Percentiles rank a stretch among this genome's conserved stretches.
Conservation (phyloP, 2,797 vertebrate species). For the Serranus cabrilla region DNA sequence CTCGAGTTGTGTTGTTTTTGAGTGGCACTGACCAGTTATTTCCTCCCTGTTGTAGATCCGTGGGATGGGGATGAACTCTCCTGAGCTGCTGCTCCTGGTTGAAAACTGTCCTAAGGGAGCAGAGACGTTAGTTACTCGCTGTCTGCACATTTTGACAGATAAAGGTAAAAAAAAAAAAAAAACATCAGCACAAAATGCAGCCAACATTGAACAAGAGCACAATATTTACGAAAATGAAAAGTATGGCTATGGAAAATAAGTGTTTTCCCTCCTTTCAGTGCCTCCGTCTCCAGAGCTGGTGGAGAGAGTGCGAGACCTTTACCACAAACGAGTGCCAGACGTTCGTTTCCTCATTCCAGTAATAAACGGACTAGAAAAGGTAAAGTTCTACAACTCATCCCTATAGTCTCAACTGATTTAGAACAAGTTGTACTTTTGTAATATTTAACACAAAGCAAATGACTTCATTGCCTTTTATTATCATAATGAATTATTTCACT, state of each 20-base stretch:
- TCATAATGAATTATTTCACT: neutral
- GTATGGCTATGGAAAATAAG: neutral
- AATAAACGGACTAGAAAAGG: slow-evolving; percentile 97
- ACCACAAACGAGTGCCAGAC: slow-evolving; percentile 95
- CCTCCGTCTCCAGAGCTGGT: slow-evolving; percentile 96
- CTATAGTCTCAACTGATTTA: neutral
- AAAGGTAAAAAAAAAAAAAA: slow-evolving; percentile 86
- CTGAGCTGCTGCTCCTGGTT: slow-evolving; percentile 93
- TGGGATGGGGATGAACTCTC: slow-evolving; percentile 98
- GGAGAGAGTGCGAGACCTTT: slow-evolving; percentile 95
- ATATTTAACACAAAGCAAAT: neutral
- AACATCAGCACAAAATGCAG: too few species aligned
- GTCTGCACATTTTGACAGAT: slow-evolving; percentile 95
- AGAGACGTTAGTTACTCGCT: slow-evolving; percentile 94
- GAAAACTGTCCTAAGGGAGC: slow-evolving; percentile 98
- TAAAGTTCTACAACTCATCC: slow-evolving; percentile 47
- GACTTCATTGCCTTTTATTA: too few species aligned
- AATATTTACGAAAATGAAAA: neutral
- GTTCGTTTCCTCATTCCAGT: slow-evolving; percentile 97
- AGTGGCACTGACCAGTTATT: neutral
- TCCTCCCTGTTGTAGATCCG: slow-evolving; percentile 86
- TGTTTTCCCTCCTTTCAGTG: slow-evolving; percentile 78
- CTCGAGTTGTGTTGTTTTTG: neutral
- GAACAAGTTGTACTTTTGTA: neutral
- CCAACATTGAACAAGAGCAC: neutral